Base-by-base conservation (phyloP, 2,113 vertebrate genomes). In the Motacilla alba region DNA sequence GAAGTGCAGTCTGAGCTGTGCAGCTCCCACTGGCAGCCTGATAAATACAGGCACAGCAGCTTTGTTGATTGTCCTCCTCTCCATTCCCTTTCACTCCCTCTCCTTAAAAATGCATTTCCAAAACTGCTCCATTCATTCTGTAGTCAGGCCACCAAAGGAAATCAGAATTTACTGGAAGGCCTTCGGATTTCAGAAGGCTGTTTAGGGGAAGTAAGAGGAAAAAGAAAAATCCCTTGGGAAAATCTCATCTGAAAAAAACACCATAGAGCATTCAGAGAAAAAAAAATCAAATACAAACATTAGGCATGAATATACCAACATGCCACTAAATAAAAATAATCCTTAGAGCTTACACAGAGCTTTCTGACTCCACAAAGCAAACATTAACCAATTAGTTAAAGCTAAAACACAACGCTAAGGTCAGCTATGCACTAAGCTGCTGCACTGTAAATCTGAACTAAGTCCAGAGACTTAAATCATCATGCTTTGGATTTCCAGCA, bases 321-420 rank as follows among this genome's bases (percentile, higher is more conserved):
- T 22, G 13, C 73, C 76, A 93, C 86, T 92, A 93, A 94, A 96
- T 90, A 94, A 96, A 93, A 93, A 92, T 84, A 96, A 95, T 92
- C 73, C 88, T 92, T 67, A 33, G 85, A 86, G 94, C 35, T 93
- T 96, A 89, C 80, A 62, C 49, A 46, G 92, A 94, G 87, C 62
- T 94, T 96, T 96, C 11, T 94, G 94, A 94, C 70, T 95, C 84
- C 31, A 55, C 64, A 95, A 94, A 96, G 88, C 85, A 97, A 97
- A 97, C 88, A 94, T 83, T 95, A 95, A 95, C 95, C 90, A 95
- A 92, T 93, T 95, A 94, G 93, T 90, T 87, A 78, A 93, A 94
- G 81, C 89, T 94, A 94, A 91, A 93, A 78, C 90, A 90, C 67
- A 66, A 78, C 9, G 0, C 31, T 89, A 83, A 95, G 93, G 90